Evolutionary conservation across 2,113 vertebrate species (phyloP).

Genomic region (Actenoides hombroni): DNA sequence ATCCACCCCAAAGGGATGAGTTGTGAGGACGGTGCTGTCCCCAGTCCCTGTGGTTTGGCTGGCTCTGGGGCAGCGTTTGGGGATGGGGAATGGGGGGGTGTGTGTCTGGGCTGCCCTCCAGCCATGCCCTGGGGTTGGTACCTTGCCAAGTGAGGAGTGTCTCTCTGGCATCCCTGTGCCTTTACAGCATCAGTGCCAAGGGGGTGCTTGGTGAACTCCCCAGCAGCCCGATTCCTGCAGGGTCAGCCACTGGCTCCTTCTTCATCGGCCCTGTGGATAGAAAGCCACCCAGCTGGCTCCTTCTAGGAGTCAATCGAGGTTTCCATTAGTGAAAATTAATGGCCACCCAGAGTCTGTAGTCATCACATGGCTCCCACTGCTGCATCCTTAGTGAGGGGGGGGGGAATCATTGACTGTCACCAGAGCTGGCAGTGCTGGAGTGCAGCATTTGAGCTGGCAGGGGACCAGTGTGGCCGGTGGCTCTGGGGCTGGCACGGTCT

Average conservation of each 20-base stretch:
- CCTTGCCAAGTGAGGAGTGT: background rate
- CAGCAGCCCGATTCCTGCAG: fast-evolving
- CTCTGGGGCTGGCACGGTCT: background rate
- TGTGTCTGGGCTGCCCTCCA: background rate
- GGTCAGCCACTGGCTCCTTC: background rate
- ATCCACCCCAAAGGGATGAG: fast-evolving
- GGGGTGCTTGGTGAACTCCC: background rate
- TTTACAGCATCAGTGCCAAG: background rate
- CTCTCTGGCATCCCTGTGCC: background rate
- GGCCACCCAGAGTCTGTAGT: background rate
- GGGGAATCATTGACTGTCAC: background rate
- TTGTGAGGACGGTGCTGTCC: fast-evolving
- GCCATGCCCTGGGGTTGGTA: no score
- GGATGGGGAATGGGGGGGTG: background rate
- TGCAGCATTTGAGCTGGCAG: background rate
- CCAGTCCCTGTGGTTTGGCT: background rate
- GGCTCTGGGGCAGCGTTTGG: background rate
- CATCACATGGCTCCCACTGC: background rate
- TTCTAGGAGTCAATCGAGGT: background rate
- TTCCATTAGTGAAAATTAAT: background rate
- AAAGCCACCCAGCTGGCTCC: background rate
- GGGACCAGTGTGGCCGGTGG: fast-evolving
- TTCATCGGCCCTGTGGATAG: fast-evolving
- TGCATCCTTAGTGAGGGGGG: background rate
- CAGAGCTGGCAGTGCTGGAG: background rate